Base-by-base conservation (phyloP, 2,113 vertebrate genomes). In the Eclectus roratus region DNA sequence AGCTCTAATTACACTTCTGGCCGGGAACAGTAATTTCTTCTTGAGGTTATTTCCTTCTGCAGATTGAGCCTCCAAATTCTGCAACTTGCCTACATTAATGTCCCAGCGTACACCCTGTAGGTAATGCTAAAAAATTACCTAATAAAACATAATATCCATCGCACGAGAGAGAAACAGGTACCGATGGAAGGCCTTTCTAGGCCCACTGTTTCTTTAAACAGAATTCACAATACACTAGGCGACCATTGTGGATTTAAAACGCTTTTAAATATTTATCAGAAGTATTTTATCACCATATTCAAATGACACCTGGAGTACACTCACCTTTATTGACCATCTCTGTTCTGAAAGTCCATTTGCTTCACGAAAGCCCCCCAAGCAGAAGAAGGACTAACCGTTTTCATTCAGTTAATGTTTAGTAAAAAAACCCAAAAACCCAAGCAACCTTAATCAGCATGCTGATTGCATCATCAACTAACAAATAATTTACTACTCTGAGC, bases 401-500 rank as follows among this genome's bases (percentile, higher is more conserved):
- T 97, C 97, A 97, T 97, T 98, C 98, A 96, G 95, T 97, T 98
- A 98, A 98, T 98, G 98, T 98, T 98, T 97, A 97, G 95, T 94
- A 95, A 98, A 98, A 98, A 98, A 97, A 15, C 7, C 98, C 97
- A 56, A 33, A 33, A 58, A 35, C 33, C 88, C 97, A 97, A 98
- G 97, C 96, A 97, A 95, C 97, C 97, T 98, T 98, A 98, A 98
- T 98, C 97, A 98, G 98, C 97, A 98, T 98, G 98, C 98, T 98
- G 98, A 98, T 98, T 98, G 98, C 98, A 98, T 98, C 91, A 65
- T 96, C 98, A 98, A 98, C 98, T 98, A 98, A 98, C 98, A 98
- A 98, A 98, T 98, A 98, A 98, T 98, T 98, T 98, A 98, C 98
- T 98, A 98, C 97, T 98, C 97, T 87, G 97, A 97, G 98, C 98